Conservation (phyloP, 2,888 invertebrate species). For the Lasioglossum calceatum region DNA sequence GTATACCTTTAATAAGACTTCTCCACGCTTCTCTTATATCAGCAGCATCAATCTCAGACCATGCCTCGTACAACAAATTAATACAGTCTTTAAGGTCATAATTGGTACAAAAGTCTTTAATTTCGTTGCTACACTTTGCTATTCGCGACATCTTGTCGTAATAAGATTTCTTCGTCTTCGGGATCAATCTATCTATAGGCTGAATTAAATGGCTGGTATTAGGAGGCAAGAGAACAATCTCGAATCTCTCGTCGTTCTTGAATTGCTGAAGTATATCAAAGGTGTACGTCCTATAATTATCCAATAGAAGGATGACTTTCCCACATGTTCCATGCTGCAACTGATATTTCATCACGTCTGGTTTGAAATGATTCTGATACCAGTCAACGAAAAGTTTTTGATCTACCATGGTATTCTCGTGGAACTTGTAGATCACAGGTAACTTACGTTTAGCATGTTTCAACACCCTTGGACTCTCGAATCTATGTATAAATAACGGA, state of each 20-base stretch:
- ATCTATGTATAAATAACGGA: not conserved
- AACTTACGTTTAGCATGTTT: not conserved
- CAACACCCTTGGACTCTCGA: not conserved
- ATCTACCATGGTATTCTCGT: not conserved
- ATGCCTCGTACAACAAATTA: not conserved
- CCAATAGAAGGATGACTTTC: not conserved
- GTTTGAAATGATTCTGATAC: slow-evolving; percentile 17
- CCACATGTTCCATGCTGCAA: not conserved
- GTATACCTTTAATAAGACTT: slow-evolving; percentile 6
- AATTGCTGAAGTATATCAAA: not conserved
- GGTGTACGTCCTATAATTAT: not conserved
- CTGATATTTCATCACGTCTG: slow-evolving; percentile 6
- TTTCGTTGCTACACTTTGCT: not conserved
- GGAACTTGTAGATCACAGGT: slow-evolving; percentile 1
- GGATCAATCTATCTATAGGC: not conserved
- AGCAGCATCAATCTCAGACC: not conserved
- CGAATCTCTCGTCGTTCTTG: not conserved
- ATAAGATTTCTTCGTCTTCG: not conserved
- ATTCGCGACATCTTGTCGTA: not conserved
- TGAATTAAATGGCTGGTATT: not conserved
- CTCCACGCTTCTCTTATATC: not conserved
- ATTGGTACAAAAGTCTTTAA: not conserved
- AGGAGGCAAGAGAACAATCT: slow-evolving; percentile 3
- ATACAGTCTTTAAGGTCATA: slow-evolving; percentile 4
- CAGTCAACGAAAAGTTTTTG: not conserved